Evolutionary conservation across 2,113 vertebrate genomes (phyloP).

Genomic region (Rhinoderma darwinii): DNA sequence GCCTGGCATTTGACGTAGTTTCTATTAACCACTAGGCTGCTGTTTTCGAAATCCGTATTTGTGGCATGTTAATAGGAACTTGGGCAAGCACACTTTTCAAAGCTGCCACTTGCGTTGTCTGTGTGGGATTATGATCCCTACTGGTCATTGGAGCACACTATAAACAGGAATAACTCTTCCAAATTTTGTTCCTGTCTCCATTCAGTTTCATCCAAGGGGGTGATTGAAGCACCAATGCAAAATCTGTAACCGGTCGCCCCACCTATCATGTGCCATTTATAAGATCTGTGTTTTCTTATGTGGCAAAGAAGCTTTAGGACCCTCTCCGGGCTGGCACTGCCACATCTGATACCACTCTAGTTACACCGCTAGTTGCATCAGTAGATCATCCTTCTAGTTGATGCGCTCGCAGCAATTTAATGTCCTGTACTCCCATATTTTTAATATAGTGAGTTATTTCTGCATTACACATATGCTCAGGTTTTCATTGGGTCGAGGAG

Average conservation of each 20-base stretch:
- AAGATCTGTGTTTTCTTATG: not conserved
- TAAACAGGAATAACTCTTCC: not conserved
- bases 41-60: not conserved
- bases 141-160: not conserved
- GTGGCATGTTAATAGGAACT: not conserved
- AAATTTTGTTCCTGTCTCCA: no score
- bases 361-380: not conserved
- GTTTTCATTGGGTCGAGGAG: not conserved
- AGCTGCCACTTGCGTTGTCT: not conserved
- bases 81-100: not conserved
- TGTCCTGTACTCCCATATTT: not conserved
- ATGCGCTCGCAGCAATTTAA: not conserved
- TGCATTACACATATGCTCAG: not conserved
- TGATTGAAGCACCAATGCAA: not conserved
- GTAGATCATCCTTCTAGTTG: not conserved
- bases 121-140: not conserved
- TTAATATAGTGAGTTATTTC: not conserved
- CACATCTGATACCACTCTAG: not conserved
- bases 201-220: no score
- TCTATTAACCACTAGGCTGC: constrained; percentile 15
- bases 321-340: no score
- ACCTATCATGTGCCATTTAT: not conserved
- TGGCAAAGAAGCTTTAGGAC: no score
- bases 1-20: constrained; percentile 30
- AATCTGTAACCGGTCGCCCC: not conserved